Conservation (phyloP, 2,888 invertebrate species). For the Epirrita christyi region DNA sequence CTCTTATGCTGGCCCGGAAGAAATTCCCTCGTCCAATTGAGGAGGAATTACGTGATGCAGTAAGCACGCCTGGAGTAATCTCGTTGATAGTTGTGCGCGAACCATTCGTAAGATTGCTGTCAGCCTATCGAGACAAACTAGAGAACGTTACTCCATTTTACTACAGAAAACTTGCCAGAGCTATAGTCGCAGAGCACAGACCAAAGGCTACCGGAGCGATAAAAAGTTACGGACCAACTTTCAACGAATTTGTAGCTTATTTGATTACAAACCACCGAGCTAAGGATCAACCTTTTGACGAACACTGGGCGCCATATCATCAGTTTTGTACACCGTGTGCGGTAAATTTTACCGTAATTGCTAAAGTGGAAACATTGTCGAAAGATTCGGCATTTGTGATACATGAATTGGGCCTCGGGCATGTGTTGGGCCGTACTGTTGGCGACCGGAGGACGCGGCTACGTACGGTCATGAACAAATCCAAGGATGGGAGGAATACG, state of each 20-base stretch:
- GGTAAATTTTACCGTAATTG: constrained; percentile 86
- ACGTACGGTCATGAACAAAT: constrained; percentile 81
- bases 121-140: constrained; percentile 90
- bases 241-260: constrained; percentile 89
- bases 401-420: constrained; percentile 83
- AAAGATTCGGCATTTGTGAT: constrained; percentile 86
- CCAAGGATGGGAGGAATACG: constrained; percentile 80
- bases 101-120: constrained; percentile 89
- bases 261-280: constrained; percentile 85
- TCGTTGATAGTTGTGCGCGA: constrained; percentile 89
- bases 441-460: constrained; percentile 77
- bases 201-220: constrained; percentile 65
- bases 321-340: constrained; percentile 88
- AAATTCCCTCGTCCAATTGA: constrained; percentile 88
- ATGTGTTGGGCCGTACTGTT: constrained; percentile 76
- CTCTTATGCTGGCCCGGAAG: constrained; percentile 87
- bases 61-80: constrained; percentile 84
- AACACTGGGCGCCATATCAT: constrained; percentile 88
- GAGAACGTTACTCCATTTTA: constrained; percentile 88
- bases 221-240: constrained; percentile 84
- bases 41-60: constrained; percentile 85
- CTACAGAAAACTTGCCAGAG: constrained; percentile 87
- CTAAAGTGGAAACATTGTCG: constrained; percentile 86
- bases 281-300: constrained; percentile 81
- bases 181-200: constrained; percentile 87